These are phyloP conservation scores for Cheirogaleus major DNA, from an alignment of 2,797 vertebrate species.

Conservation along the genomic window DNA sequence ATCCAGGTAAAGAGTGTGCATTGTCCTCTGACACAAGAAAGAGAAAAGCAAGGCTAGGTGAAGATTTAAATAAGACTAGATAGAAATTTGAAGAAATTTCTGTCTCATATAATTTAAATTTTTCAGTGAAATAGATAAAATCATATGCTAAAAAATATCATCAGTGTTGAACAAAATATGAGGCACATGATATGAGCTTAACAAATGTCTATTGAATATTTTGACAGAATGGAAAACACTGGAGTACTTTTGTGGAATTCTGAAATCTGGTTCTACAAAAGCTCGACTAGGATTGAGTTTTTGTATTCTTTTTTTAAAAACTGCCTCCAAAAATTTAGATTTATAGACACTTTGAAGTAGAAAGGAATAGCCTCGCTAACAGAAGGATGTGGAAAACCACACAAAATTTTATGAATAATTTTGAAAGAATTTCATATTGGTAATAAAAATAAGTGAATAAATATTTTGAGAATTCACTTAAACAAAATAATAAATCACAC, in stretches of 20 bases:
- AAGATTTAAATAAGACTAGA: background rate
- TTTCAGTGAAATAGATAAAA: background rate
- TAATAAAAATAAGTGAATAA: slow-evolving; percentile 18
- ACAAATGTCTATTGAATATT: slow-evolving; percentile 27
- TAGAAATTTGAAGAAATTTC: background rate
- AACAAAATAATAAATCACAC: background rate
- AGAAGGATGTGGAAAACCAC: background rate
- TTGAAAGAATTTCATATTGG: background rate
- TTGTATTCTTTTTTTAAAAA: slow-evolving; percentile 18
- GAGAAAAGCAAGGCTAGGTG: background rate
- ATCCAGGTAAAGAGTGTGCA: background rate
- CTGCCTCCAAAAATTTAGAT: slow-evolving; percentile 9
- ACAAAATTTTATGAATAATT: slow-evolving; percentile 26
- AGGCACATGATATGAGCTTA: background rate
- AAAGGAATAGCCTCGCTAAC: background rate
- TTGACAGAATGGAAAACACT: slow-evolving; percentile 25
- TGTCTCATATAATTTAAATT: slow-evolving; percentile 15
- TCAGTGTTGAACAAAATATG: background rate
- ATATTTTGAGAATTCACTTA: slow-evolving; percentile 8
- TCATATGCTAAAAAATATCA: background rate
- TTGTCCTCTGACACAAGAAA: background rate
- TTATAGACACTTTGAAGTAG: slow-evolving; percentile 29
- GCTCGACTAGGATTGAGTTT: background rate
- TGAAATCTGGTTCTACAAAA: slow-evolving; percentile 18
- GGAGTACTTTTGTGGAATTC: background rate